Conservation (phyloP, 1,140 invertebrate genomes). For the Cardiocondyla obscurior region DNA sequence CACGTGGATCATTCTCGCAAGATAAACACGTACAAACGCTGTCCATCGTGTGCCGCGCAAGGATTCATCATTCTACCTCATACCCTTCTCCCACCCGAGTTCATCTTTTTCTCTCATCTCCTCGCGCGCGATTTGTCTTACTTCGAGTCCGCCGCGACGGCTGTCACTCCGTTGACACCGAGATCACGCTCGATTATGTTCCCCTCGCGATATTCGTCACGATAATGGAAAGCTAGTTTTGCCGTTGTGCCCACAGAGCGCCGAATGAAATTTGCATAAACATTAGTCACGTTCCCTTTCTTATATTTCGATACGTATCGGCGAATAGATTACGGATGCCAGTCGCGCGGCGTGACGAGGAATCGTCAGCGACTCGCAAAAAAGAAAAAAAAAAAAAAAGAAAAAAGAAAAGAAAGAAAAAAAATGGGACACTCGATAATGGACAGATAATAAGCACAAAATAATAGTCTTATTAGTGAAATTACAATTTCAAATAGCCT, state of each 20-base stretch:
- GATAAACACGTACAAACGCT: conserved; percentile 56
- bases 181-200: conserved; percentile 45
- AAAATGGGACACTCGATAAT: not conserved
- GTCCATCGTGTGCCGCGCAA: conserved; percentile 5
- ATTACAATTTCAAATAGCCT: conserved; percentile 31
- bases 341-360: not conserved
- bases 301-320: conserved; percentile 18
- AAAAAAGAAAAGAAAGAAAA: no score
- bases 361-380: conserved; percentile 21
- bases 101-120: conserved; percentile 19
- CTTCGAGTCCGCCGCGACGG: conserved; percentile 42
- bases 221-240: conserved; percentile 33
- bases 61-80: conserved; percentile 50
- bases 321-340: conserved; percentile 4
- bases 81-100: not conserved
- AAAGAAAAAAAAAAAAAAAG: no score
- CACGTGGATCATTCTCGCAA: conserved; percentile 5
- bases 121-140: conserved; percentile 60
- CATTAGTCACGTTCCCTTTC: conserved; percentile 49
- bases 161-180: conserved; percentile 27
- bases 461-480: conserved; percentile 11
- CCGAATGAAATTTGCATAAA: conserved; percentile 36
- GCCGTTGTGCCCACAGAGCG: conserved; percentile 21
- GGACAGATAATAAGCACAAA: not conserved
- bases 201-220: conserved; percentile 19